A percentile compares a stretch with the other conserved stretches of the same genome.
phyloP scores from a whole-genome alignment of 2,888 invertebrate genomes.

The Aquatica leii region DNA sequence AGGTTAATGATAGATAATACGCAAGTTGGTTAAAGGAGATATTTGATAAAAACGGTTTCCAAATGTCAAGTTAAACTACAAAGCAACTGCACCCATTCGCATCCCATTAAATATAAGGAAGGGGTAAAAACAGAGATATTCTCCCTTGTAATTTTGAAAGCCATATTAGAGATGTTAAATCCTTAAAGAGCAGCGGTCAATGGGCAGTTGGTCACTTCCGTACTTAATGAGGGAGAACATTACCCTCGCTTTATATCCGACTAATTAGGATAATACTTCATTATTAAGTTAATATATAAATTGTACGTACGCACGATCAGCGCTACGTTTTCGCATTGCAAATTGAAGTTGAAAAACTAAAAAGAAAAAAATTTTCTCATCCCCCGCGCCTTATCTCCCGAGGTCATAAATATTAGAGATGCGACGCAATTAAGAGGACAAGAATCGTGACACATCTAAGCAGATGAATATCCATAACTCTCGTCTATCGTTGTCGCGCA shows the following conservation, averaged over 20 bases:
- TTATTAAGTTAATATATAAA: slow-evolving; percentile 44
- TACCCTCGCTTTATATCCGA: slow-evolving; percentile 44
- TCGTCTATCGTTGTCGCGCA: slow-evolving; percentile 19
- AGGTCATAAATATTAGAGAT: slow-evolving; percentile 40
- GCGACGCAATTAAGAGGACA: slow-evolving; percentile 39
- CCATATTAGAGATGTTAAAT: slow-evolving; percentile 44
- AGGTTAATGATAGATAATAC: slow-evolving; percentile 29
- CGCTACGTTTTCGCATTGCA: slow-evolving; percentile 1
- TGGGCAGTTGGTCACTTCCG: slow-evolving; percentile 44
- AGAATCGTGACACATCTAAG: slow-evolving; percentile 35
- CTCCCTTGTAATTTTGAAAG: slow-evolving; percentile 44
- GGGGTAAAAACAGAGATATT: slow-evolving; percentile 39
- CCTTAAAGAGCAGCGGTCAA: slow-evolving; percentile 46
- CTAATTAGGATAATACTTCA: slow-evolving; percentile 47
- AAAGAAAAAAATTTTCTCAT: slow-evolving; percentile 26
- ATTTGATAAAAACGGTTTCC: slow-evolving; percentile 30
- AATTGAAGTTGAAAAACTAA: slow-evolving; percentile 8
- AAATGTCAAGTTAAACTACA: slow-evolving; percentile 32
- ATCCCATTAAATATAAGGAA: slow-evolving; percentile 38
- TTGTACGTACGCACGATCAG: slow-evolving; percentile 3
- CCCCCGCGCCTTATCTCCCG: slow-evolving; percentile 33
- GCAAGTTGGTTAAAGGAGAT: slow-evolving; percentile 19
- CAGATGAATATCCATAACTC: slow-evolving; percentile 29
- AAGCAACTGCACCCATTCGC: slow-evolving; percentile 31
- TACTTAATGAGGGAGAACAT: slow-evolving; percentile 43